phyloP scores from a whole-genome alignment of 2,113 vertebrate species.

The Empidonax traillii region DNA sequence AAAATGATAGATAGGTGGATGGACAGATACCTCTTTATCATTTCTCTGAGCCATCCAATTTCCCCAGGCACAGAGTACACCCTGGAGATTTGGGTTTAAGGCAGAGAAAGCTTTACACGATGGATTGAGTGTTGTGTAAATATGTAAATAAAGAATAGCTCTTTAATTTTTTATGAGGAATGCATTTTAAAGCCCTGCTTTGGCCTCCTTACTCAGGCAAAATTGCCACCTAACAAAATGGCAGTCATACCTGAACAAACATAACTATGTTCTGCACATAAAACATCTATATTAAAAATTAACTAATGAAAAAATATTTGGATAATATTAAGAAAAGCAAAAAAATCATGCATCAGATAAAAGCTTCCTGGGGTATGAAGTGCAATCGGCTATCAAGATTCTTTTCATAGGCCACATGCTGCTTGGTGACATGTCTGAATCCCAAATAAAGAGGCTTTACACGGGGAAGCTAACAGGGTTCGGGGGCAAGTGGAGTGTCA shows the following conservation, averaged over 20 bases:
- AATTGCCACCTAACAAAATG: constrained; percentile 63
- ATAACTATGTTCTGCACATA: constrained; percentile 9
- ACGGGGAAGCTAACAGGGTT: neutral
- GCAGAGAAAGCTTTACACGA: constrained; percentile 32
- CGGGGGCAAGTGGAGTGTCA: neutral
- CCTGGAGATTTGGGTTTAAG: constrained; percentile 33
- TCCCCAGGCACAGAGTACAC: neutral
- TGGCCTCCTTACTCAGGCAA: constrained; percentile 11
- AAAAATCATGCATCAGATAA: neutral
- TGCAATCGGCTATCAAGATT: neutral
- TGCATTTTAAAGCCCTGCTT: constrained; percentile 56
- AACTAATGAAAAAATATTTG: constrained; percentile 52
- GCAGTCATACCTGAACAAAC: constrained; percentile 56
- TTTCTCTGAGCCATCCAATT: constrained; percentile 45
- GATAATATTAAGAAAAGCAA: constrained; percentile 14
- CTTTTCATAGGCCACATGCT: neutral
- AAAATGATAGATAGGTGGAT: constrained; percentile 49
- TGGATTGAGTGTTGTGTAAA: constrained; percentile 56
- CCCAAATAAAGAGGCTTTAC: constrained; percentile 9
- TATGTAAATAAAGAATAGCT: constrained; percentile 52
- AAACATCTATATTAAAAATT: constrained; percentile 37
- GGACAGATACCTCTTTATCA: constrained; percentile 54
- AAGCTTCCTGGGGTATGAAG: neutral
- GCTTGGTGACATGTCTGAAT: neutral
- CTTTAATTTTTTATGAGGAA: constrained; percentile 67